Evolutionary conservation across 2,113 vertebrate species (phyloP).

Genomic region (Toxotes jaculatrix): DNA sequence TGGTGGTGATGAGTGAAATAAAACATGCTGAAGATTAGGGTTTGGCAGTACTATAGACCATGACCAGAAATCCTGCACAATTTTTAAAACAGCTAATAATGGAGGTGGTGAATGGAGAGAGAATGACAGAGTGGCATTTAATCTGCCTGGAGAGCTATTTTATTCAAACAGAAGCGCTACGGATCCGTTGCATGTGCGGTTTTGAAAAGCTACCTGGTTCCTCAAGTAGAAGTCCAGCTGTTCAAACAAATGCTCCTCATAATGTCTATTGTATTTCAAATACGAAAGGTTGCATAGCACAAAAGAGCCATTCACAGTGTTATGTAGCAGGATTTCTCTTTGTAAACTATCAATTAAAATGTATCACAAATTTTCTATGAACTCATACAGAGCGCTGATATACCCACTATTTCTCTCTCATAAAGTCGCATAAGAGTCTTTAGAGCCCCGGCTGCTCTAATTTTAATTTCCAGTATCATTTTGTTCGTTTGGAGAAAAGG

Average conservation of each 20-base stretch:
- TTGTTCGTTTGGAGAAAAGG: slow-evolving; percentile 45
- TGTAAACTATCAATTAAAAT: slow-evolving; percentile 21
- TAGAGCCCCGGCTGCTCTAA: slow-evolving; percentile 16
- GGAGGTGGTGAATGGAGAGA: slow-evolving; percentile 70
- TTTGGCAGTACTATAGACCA: slow-evolving; percentile 64
- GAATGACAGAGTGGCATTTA: slow-evolving; percentile 75
- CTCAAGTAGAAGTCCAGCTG: slow-evolving; percentile 69
- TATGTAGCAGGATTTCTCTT: slow-evolving; percentile 25
- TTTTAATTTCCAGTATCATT: slow-evolving; percentile 27
- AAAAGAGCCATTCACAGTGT: slow-evolving; percentile 42
- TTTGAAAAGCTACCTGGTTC: slow-evolving; percentile 70
- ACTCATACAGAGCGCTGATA: neutral
- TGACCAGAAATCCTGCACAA: slow-evolving; percentile 62
- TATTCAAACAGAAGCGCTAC: slow-evolving; percentile 61
- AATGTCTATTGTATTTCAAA: slow-evolving; percentile 54
- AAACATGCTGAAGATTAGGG: slow-evolving; percentile 77
- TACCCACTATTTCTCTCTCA: slow-evolving; percentile 1
- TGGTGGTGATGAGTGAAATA: slow-evolving; percentile 65
- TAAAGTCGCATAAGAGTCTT: slow-evolving; percentile 20
- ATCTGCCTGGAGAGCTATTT: slow-evolving; percentile 66
- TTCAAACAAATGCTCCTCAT: slow-evolving; percentile 56
- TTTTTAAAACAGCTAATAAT: slow-evolving; percentile 74
- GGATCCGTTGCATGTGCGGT: slow-evolving; percentile 47
- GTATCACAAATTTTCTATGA: slow-evolving; percentile 7
- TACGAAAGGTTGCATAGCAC: slow-evolving; percentile 32